Evolutionary conservation across 2,113 vertebrate genomes (phyloP), one percentile per base, ranked within the genome.

Genomic region (Cebidichthys violaceus): DNA sequence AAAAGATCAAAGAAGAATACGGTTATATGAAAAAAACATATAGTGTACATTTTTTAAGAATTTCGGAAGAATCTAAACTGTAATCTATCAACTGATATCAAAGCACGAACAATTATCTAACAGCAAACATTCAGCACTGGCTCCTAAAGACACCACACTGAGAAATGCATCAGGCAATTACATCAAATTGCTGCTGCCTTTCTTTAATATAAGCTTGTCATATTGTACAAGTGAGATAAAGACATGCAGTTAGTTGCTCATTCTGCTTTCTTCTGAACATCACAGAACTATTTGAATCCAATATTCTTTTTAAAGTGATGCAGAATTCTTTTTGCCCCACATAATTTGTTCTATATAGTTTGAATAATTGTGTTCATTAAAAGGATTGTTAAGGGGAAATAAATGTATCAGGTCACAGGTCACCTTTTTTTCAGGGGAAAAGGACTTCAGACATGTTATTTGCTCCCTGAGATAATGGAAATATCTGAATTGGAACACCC

Each of bases 371-470:
- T 15, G 11, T 20, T 52, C 20, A 77, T 68, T 47, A 57, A 47
- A 61, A 54, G 2, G 9, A 54, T 13, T n/a, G 33, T 67, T 31
- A 69, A 11, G 2, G 29, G 47, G 20, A 68, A 45, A 31, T 50
- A 52, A 69, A 65, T 43, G 24, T 47, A 20, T n/a, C 24, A 62
- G 27, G 55, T 74, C 72, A 74, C 13, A 80, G 72, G 64, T 55
- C 14, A 1, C 4, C 2, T 10, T 52, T 50, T 64, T 59, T 72
- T 43, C 18, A 41, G 61, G 24, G 24, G 2, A 43, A 60, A 68
- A 52, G 80, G 76, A 45, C 71, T 74, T 65, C 13, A 66, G 41
- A 59, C 79, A 85, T 67, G 45, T 60, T 59, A 57, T 81, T 72
- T 78, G 22, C 77, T 55, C 22, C 18, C 57, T 62, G 54, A 62